These are phyloP conservation scores for Aphelocoma californica DNA, from an alignment of 2,797 vertebrate species.

Conservation along the genomic window DNA sequence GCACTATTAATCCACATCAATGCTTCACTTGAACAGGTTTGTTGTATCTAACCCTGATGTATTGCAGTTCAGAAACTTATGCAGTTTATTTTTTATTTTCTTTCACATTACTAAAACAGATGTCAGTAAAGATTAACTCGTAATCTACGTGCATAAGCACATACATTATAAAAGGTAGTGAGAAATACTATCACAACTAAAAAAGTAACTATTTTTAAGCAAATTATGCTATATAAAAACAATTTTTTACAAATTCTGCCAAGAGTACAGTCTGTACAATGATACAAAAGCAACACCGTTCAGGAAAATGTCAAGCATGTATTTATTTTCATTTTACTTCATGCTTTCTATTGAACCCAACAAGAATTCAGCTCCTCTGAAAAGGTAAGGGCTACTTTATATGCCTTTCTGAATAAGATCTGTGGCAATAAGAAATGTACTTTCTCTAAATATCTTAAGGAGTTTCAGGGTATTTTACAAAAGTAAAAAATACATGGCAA, in stretches of 20 bases:
- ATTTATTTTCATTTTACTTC: background rate
- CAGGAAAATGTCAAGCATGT: background rate
- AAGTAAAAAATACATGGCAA: background rate
- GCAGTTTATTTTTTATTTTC: background rate
- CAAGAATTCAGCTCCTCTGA: background rate
- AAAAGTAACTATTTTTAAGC: background rate
- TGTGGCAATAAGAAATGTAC: background rate
- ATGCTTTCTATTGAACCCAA: background rate
- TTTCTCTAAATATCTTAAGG: background rate
- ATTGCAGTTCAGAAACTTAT: background rate
- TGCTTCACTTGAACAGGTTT: background rate
- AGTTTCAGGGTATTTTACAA: background rate
- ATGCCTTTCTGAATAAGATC: background rate
- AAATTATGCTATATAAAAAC: background rate
- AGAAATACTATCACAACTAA: background rate
- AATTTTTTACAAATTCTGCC: background rate
- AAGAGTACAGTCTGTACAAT: background rate
- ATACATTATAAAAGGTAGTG: background rate
- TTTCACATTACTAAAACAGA: background rate
- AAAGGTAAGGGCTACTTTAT: background rate
- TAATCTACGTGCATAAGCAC: background rate
- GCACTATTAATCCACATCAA: background rate
- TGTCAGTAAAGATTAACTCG: background rate
- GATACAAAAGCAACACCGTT: background rate
- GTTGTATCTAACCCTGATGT: background rate